A percentile compares a stretch with the other conserved stretches of the same genome.
Conservation (phyloP, 2,797 vertebrate species). For the Denticeps clupeoides region DNA sequence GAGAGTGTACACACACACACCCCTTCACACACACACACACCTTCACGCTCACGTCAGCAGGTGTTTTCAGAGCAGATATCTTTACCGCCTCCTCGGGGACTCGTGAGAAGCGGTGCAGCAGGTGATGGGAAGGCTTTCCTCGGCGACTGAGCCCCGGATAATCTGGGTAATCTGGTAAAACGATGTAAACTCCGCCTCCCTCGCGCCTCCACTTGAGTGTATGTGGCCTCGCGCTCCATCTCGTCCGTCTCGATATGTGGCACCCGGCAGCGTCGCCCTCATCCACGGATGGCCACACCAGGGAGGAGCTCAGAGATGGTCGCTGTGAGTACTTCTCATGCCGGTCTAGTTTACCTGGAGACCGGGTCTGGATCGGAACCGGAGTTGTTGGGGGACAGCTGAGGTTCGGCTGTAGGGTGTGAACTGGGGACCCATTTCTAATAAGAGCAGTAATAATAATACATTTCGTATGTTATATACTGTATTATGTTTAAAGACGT, state of each 20-base stretch:
- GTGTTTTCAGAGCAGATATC: slow-evolving; percentile 43
- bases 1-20: background rate
- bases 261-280: slow-evolving; percentile 40
- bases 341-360: no score
- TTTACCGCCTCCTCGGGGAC: slow-evolving; percentile 27
- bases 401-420: no score
- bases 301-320: slow-evolving; percentile 37
- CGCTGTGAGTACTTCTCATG: slow-evolving; percentile 56
- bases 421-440: no score
- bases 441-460: no score
- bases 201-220: slow-evolving; percentile 5
- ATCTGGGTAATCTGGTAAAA: slow-evolving; percentile 65
- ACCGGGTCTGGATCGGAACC: no score
- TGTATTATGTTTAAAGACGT: no score
- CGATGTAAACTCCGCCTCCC: slow-evolving; percentile 22
- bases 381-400: no score
- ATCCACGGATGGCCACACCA: slow-evolving; percentile 34
- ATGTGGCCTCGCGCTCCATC: background rate
- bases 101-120: slow-evolving; percentile 22
- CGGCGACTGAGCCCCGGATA: slow-evolving; percentile 58
- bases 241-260: slow-evolving; percentile 42
- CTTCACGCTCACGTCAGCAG: no score
- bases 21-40: no score
- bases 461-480: no score
- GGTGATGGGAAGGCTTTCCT: slow-evolving; percentile 48